Base-by-base conservation (phyloP, 1,140 invertebrate species). In the Mya arenaria region DNA sequence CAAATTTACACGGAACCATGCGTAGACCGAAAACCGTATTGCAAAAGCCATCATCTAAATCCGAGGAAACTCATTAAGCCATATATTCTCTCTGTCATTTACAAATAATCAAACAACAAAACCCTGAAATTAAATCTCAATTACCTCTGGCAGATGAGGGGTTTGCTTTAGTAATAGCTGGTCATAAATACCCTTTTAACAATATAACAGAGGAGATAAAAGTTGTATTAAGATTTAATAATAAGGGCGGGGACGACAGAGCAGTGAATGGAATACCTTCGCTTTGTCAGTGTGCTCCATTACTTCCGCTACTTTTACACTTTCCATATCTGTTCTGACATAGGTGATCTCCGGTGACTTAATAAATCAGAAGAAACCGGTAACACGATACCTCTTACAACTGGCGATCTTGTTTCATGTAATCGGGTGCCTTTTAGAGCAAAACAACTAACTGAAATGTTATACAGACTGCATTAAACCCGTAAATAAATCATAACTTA, bases 161-260 rank as follows among this genome's bases (percentile, higher is more conserved):
- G 73, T 75, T 75, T 32, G 44, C 48, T 48, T 75, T 63, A 25
- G 44, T 75, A 75, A 75, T 75, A 63, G 58, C 63, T 48, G 73
- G 41, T 75, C 37, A 75, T 75, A 63, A 75, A 75, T 63, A 65
- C 73, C 37, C 69, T 75, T 56, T 75, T 63, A 75, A 63, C 56
- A 63, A 63, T 75, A 36, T 44, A 48, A 13, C n/a, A 30, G 37
- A 17, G 36, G 23, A 63, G 58, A 75, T 75, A 75, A 75, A 62
- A 62, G 73, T 23, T 65, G 52, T 65, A 48, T 75, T 63, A 44
- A 58, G 63, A 75, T 48, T 63, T 75, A 60, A 75, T 75, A 62
- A 75, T 25, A 63, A 62, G 60, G 73, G 73, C 62, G 73, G 58
- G 41, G 73, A 63, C 48, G 48, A 52, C 19, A 52, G 48, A 41